Base-by-base conservation (phyloP, 2,888 invertebrate genomes). In the Nymphalis polychloros region DNA sequence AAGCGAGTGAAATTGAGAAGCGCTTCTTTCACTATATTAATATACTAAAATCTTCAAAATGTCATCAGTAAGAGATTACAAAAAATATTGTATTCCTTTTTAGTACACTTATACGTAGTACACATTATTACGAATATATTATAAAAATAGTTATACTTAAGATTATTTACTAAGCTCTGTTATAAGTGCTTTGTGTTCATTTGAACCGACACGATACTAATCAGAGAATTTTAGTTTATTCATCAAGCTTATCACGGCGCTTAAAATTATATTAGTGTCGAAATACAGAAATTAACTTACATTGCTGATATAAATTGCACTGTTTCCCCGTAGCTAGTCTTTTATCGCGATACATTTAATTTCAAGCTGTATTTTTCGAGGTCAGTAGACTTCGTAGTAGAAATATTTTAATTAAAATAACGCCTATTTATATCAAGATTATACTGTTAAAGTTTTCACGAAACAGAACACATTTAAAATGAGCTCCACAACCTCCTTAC, bases 301-400 rank as follows among this genome's bases (percentile, higher is more conserved):
- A 62, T 71, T 57, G 71, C 69, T 69, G 66, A 68, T 71, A 74
- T 71, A 71, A 72, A 74, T 72, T 72, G 72, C 72, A 69, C 47
- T 66, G 71, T 64, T 69, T 66, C 69, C 53, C 53, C 60, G 64
- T 61, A 59, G 63, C 63, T 35, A 48, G 64, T 66, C 72, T 63
- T 73, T 73, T 74, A 72, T 72, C 69, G 69, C 59, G 50, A 49
- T 55, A 50, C 64, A 64, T 70, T 73, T 70, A 69, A 72, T 64
- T 71, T 72, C 63, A 62, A 69, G 66, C 64, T 67, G 67, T 69
- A 67, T 64, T 71, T 67, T 31, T 53, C 27, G 68, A 64, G 60
- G 64, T 59, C 60, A 68, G 10, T 35, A 35, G 48, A 68, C 23
- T 48, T 53, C 19, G n/a, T 60, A 20, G 47, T 35, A 68, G 48